phyloP scores from a whole-genome alignment of 2,113 vertebrate species.

The Nanorana parkeri region DNA sequence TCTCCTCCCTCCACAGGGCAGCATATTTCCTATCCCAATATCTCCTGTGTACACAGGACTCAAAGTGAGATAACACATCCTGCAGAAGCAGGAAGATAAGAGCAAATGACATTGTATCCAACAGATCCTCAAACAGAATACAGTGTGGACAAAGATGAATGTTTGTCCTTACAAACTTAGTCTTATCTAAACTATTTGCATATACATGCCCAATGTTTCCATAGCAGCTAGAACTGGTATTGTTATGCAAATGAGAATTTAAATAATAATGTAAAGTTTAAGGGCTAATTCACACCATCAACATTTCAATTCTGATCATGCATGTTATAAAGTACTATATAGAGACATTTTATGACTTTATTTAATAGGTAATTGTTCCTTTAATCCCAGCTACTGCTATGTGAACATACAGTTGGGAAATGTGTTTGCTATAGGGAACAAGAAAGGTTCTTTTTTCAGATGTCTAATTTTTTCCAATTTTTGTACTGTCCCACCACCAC shows the following conservation, averaged over 20 bases:
- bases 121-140: neutral
- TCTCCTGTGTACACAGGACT: conserved; percentile 38
- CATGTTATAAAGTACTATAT: no score
- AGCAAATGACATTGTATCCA: conserved; percentile 8
- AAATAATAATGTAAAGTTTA: no score
- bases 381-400: no score
- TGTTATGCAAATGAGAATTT: neutral
- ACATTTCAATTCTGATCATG: no score
- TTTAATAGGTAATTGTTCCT: no score
- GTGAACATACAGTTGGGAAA: no score
- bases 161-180: neutral
- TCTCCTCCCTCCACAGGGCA: neutral
- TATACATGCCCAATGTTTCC: neutral
- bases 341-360: no score
- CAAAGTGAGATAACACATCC: conserved; percentile 37
- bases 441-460: no score
- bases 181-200: neutral
- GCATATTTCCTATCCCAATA: conserved; percentile 47
- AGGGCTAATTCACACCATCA: no score
- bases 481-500: no score
- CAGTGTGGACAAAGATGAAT: neutral
- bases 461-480: no score
- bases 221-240: neutral
- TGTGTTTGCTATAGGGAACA: no score
- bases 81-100: conserved; percentile 41